Base-by-base conservation (phyloP, 2,113 vertebrate species). In the Serinus canaria region DNA sequence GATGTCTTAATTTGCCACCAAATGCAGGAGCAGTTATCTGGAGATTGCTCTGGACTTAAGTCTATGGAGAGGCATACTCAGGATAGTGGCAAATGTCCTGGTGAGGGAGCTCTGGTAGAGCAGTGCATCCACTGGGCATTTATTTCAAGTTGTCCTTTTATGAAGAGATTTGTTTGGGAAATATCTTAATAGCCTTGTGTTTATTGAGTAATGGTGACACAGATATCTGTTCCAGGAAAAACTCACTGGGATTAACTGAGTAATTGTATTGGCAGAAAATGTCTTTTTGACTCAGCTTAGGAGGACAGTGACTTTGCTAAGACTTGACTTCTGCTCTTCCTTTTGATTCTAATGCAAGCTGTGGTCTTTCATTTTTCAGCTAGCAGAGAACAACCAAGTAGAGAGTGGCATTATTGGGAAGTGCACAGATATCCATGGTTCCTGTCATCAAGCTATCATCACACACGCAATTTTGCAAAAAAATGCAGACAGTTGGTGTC, bases 151-250 rank as follows among this genome's bases (percentile, higher is more conserved):
- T 55, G 28, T 69, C 30, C 70, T 89, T 92, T 96, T 33, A 44
- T 80, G 80, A 80, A 83, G 82, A 49, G 50, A 68, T 95, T 90
- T 94, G 74, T 96, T 96, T 90, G 90, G 77, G 80, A 89, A 94
- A 83, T 83, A 87, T 28, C 68, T 81, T 89, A 89, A 92, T 91
- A 81, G 60, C 43, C 86, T 89, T 89, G 43, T 89, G 60, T 86
- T 95, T 92, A 73, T 83, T 87, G 64, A 89, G 49, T 85, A 94
- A 91, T 73, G 72, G 62, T 4, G 24, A 76, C 62, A 80, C 67
- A 87, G 84, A 84, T 92, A 72, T 55, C 63, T 68, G 30, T 94
- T 92, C 84, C 84, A 77, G 78, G 90, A 95, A 91, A 95, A 88
- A 59, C 60, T 92, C 75, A 37, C 47, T 90, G 88, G 86, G 62